Evolutionary conservation across 2,888 invertebrate species (phyloP), one percentile per base, ranked within the genome.

Genomic region (Deilephila porcellus): DNA sequence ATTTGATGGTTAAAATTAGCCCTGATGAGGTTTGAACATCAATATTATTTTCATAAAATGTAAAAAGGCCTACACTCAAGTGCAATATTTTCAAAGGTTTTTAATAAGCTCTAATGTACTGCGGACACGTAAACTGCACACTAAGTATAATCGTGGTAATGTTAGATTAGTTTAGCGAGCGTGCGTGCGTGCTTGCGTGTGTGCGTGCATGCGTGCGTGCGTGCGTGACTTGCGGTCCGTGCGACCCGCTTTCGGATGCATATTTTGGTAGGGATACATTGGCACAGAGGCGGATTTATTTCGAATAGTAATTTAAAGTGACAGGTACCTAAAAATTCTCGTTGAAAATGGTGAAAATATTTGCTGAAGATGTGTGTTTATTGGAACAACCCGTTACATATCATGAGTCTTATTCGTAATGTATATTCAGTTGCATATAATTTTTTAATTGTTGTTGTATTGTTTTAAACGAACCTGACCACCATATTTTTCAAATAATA

Each of bases 21-120:
- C 8, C 17, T 29, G 37, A 20, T 14, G 45, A 37, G 45, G 25
- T 52, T 17, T 20, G n/a, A 34, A 34, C 25, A 67, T 52, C 45
- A 25, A 45, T 45, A 52, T 67, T 64, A 45, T 20, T 45, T 45
- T 67, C 34, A n/a, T 62, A 19, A 62, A 0, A 32, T 7, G 17
- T 67, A 67, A 52, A n/a, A 64, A 45, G 67, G 67, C 67, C 67
- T 67, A 67, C 45, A 25, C 52, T 45, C 52, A 45, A 52, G 67
- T 67, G 67, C 67, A 67, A 67, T 67, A 67, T 67, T 45, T 45
- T 37, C 64, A 67, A 25, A 25, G 45, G 52, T 5, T 64, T 45
- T 37, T 11, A 17, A 25, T 67, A 52, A 34, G 37, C n/a, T 63
- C n/a, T 63, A 63, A 34, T 34, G 19, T 34, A 63, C 34, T 52